Conservation (phyloP, 2,888 invertebrate species). For the Cheilosia vernalis region DNA sequence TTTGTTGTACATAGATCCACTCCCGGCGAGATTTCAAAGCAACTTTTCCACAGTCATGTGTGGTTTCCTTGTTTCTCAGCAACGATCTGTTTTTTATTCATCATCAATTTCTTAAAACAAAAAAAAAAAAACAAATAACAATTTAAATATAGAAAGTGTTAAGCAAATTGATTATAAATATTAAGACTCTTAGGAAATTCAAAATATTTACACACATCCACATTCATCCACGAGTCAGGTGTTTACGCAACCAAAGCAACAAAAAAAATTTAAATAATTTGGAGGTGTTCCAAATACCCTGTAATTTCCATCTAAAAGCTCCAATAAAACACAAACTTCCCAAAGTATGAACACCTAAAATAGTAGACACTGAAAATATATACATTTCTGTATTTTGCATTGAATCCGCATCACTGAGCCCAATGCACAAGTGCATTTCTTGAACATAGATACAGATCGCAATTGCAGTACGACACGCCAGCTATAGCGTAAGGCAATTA, state of each 20-base stretch:
- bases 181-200: neutral
- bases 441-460: neutral
- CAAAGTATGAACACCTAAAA: neutral
- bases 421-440: neutral
- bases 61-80: too few species aligned
- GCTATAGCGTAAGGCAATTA: constrained; percentile 20
- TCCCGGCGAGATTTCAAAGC: too few species aligned
- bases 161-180: constrained; percentile 7
- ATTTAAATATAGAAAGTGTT: constrained; percentile 5
- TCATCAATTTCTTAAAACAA: neutral
- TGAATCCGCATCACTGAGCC: constrained; percentile 12
- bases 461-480: neutral
- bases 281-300: constrained; percentile 18
- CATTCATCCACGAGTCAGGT: constrained; percentile 8
- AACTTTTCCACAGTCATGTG: too few species aligned
- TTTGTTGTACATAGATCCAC: too few species aligned
- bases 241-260: neutral
- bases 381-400: neutral
- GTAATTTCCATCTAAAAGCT: constrained; percentile 6
- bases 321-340: constrained; percentile 8
- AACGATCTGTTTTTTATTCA: neutral
- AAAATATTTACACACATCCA: neutral
- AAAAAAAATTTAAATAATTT: neutral
- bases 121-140: neutral
- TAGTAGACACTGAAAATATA: neutral